Evolutionary conservation across 2,888 invertebrate genomes (phyloP).

Genomic region (Herminia tarsipennalis): DNA sequence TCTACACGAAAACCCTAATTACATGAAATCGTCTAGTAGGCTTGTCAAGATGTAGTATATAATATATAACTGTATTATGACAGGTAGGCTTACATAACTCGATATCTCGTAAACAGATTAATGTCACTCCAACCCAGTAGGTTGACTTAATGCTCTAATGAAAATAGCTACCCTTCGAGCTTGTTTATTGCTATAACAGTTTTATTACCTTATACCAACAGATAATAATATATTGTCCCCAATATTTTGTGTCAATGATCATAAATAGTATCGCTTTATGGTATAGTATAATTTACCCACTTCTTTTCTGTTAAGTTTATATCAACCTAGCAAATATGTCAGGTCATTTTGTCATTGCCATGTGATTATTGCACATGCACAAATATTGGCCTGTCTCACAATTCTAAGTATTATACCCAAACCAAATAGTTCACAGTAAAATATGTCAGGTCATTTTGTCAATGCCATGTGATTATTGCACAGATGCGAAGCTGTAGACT

Average conservation of each 20-base stretch:
- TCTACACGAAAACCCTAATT: not conserved
- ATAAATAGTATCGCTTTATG: constrained; percentile 49
- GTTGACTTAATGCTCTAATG: constrained; percentile 71
- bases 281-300: constrained; percentile 17
- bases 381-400: too few relatives aligned
- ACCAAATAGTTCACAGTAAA: too few relatives aligned
- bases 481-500: too few relatives aligned
- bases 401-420: too few relatives aligned
- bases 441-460: too few relatives aligned
- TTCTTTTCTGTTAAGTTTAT: not conserved
- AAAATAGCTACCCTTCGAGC: constrained; percentile 58
- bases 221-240: constrained; percentile 51
- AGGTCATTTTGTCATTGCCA: not conserved
- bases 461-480: too few relatives aligned
- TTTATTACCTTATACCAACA: constrained; percentile 56
- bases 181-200: constrained; percentile 51
- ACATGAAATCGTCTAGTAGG: not conserved
- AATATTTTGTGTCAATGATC: constrained; percentile 53
- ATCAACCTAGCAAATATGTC: too few relatives aligned
- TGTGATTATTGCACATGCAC: too few relatives aligned
- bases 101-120: constrained; percentile 77
- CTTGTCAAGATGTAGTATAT: not conserved
- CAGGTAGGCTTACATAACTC: constrained; percentile 65
- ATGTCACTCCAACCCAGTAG: constrained; percentile 55
- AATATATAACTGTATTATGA: constrained; percentile 6